Percentiles rank a stretch among this genome's conserved stretches.
These are phyloP conservation scores for Crypturellus undulatus DNA, from an alignment of 2,113 vertebrate genomes.

Conservation along the genomic window DNA sequence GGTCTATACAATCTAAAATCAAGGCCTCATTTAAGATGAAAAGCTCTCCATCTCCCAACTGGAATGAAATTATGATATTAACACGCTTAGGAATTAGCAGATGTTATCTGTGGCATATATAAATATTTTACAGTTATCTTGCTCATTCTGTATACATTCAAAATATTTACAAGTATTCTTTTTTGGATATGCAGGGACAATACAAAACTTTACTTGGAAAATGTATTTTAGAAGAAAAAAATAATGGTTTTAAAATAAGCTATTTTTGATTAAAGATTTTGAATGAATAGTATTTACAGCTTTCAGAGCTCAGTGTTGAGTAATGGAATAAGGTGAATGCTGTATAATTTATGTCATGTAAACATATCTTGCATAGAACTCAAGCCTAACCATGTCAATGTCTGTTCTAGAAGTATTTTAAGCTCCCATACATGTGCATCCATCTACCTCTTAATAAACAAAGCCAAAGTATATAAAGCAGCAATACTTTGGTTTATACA, in stretches of 20 bases:
- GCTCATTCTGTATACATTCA: background rate
- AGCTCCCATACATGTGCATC: background rate
- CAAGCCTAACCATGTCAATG: background rate
- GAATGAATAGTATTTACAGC: background rate
- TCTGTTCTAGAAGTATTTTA: background rate
- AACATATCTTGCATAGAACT: background rate
- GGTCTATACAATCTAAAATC: background rate
- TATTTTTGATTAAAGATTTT: background rate
- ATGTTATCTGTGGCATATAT: background rate
- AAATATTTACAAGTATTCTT: background rate
- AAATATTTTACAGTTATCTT: background rate
- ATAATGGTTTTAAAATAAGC: background rate
- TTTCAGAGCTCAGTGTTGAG: background rate
- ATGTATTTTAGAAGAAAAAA: background rate
- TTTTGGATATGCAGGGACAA: background rate
- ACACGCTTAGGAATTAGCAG: background rate
- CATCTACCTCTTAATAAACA: conserved; percentile 41
- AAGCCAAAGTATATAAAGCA: conserved; percentile 24
- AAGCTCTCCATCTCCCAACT: background rate
- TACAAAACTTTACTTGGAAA: background rate
- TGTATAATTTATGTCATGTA: background rate
- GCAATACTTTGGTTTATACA: conserved; percentile 55
- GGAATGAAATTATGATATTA: background rate
- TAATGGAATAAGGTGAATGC: background rate
- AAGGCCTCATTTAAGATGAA: background rate